Percentiles rank a stretch among this genome's conserved stretches.
Conservation (phyloP, 2,113 vertebrate species). For the Eurypyga helias region DNA sequence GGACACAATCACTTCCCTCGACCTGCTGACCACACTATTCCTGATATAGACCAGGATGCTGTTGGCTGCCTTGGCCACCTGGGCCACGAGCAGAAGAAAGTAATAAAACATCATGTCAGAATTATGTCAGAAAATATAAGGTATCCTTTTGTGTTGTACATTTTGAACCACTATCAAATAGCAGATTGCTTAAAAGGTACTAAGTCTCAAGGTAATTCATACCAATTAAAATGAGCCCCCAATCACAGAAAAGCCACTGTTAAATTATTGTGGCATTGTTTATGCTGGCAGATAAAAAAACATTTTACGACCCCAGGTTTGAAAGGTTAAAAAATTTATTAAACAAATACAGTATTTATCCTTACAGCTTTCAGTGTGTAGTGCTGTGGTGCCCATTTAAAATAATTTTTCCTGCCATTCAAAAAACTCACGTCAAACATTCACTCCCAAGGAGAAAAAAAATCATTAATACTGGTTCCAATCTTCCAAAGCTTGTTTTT, state of each 20-base stretch:
- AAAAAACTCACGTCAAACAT: background rate
- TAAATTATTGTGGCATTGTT: background rate
- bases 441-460: background rate
- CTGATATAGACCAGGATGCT: too few relatives aligned
- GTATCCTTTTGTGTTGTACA: slow-evolving; percentile 1
- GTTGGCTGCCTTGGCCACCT: too few relatives aligned
- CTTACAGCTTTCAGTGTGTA: background rate
- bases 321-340: background rate
- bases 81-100: background rate
- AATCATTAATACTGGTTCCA: background rate
- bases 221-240: slow-evolving; percentile 51
- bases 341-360: background rate
- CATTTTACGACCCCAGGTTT: background rate
- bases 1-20: too few relatives aligned
- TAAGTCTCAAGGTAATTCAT: slow-evolving; percentile 53
- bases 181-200: slow-evolving; percentile 65
- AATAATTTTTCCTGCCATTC: background rate
- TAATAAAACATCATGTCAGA: slow-evolving; percentile 5
- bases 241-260: slow-evolving; percentile 19
- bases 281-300: background rate
- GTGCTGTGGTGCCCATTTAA: background rate
- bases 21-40: too few relatives aligned
- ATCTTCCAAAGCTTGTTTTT: background rate
- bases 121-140: slow-evolving; percentile 17
- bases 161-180: slow-evolving; percentile 3